phyloP scores from a whole-genome alignment of 2,113 vertebrate genomes.

The Rallus limicola region DNA sequence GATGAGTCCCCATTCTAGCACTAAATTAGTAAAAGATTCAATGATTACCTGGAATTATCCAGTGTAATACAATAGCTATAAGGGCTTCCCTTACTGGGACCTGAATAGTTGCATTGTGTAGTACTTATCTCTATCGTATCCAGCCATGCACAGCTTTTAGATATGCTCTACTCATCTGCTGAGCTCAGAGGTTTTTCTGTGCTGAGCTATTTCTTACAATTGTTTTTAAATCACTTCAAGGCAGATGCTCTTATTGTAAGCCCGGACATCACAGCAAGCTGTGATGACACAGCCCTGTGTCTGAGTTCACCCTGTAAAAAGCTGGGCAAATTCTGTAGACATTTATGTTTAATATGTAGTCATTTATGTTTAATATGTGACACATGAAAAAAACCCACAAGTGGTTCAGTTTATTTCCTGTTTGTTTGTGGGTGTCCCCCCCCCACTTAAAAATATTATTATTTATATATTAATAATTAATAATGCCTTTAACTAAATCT shows the following conservation, averaged over 20 bases:
- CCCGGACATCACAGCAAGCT: accelerated
- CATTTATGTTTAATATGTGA: not conserved
- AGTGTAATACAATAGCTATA: not conserved
- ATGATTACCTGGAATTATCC: not conserved
- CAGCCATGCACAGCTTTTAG: not conserved
- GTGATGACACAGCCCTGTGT: not conserved
- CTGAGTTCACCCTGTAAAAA: not conserved
- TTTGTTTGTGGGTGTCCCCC: too few species aligned
- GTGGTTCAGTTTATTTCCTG: not conserved
- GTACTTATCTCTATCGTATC: not conserved
- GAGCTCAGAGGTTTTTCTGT: not conserved
- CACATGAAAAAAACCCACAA: not conserved
- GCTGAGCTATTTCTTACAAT: not conserved
- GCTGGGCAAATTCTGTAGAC: not conserved
- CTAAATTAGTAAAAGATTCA: not conserved
- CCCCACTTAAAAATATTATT: not conserved
- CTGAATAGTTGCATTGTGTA: not conserved
- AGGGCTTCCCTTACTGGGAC: not conserved
- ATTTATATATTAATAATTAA: too few species aligned
- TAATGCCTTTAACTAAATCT: not conserved
- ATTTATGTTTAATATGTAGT: not conserved
- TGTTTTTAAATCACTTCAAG: not conserved
- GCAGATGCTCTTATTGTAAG: not conserved
- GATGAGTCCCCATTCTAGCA: not conserved
- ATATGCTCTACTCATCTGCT: not conserved